A percentile compares a stretch with the other conserved stretches of the same genome.
phyloP scores from a whole-genome alignment of 2,888 invertebrate species.

The Caenorhabditis wallacei region DNA sequence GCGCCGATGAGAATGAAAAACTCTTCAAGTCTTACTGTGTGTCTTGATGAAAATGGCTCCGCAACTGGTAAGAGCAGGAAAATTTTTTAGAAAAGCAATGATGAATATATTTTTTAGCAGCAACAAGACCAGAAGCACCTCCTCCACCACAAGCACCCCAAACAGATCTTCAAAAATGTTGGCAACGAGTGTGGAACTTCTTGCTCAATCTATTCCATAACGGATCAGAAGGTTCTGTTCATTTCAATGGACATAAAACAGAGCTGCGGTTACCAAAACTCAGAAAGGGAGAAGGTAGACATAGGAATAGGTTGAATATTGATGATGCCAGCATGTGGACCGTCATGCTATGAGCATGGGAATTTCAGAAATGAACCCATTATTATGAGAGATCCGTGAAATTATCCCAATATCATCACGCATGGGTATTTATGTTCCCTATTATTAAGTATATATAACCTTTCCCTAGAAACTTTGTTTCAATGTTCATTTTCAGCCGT shows the following conservation, averaged over 20 bases:
- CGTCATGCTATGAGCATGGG: constrained; percentile 30
- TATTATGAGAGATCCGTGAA: neutral
- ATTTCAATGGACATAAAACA: constrained; percentile 44
- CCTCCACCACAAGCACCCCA: constrained; percentile 24
- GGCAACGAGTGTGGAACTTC: constrained; percentile 33
- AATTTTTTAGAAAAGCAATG: too few relatives aligned
- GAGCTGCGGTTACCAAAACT: constrained; percentile 48
- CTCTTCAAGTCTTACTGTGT: constrained; percentile 51
- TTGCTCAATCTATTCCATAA: constrained; percentile 36
- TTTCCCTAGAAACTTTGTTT: constrained; percentile 52
- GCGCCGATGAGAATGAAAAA: constrained; percentile 46
- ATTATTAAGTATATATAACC: constrained; percentile 34
- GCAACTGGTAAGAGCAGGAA: constrained; percentile 42
- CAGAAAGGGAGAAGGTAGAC: constrained; percentile 55
- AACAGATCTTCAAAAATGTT: constrained; percentile 2
- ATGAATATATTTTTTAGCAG: constrained; percentile 20
- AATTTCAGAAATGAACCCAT: neutral
- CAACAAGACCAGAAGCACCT: constrained; percentile 22
- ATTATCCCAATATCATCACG: constrained; percentile 9
- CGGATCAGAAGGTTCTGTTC: constrained; percentile 55
- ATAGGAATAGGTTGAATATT: neutral
- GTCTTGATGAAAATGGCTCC: constrained; percentile 49
- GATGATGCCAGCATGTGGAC: constrained; percentile 24
- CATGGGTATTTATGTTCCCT: constrained; percentile 47
- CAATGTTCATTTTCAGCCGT: neutral